phyloP scores from a whole-genome alignment of 2,797 vertebrate species.

The Bufotes viridis region DNA sequence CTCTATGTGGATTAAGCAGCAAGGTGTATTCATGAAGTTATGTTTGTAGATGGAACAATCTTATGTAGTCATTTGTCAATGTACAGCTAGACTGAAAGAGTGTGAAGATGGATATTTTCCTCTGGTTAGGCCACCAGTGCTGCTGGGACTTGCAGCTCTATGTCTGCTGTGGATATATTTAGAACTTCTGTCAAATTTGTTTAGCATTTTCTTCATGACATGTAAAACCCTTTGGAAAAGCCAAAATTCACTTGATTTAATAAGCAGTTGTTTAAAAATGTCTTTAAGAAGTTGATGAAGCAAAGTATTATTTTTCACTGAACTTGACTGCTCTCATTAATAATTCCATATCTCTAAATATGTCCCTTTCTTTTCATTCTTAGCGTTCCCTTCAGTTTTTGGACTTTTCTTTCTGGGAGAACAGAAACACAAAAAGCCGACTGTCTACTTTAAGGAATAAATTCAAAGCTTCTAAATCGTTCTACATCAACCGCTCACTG shows the following conservation, averaged over 20 bases:
- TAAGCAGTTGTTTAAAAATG: not conserved
- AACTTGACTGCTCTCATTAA: not conserved
- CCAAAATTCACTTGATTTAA: not conserved
- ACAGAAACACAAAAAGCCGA: conserved; percentile 34
- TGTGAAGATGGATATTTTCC: not conserved
- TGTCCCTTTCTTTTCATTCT: conserved; percentile 3
- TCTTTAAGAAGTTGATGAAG: not conserved
- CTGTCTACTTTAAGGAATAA: conserved; percentile 52
- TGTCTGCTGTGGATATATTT: not conserved
- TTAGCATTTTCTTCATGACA: not conserved
- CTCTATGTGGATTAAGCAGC: no score
- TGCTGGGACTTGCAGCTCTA: not conserved
- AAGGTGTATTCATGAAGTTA: not conserved
- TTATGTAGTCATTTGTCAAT: not conserved
- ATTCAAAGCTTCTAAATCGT: conserved; percentile 54
- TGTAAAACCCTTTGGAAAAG: not conserved
- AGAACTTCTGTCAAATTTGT: not conserved
- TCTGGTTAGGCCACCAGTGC: not conserved
- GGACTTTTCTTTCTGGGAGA: conserved; percentile 57
- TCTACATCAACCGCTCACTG: conserved; percentile 55
- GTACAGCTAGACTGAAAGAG: not conserved
- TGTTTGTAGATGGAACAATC: not conserved
- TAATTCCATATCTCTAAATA: conserved; percentile 8
- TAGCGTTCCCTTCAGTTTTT: conserved; percentile 58
- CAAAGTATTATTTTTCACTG: not conserved